Base-by-base conservation (phyloP, 1,140 invertebrate genomes). In the Atta cephalotes region DNA sequence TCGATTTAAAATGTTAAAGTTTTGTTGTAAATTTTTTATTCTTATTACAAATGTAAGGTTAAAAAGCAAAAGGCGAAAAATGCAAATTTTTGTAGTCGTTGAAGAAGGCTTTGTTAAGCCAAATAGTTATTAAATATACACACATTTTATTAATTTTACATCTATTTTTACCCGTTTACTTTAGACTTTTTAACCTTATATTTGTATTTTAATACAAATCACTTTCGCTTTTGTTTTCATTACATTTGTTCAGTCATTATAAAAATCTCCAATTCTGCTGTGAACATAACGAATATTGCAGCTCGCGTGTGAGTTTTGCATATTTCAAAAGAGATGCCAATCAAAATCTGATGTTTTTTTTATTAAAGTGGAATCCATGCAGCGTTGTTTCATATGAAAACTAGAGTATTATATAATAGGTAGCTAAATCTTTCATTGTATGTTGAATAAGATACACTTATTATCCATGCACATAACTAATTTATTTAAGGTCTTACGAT, bases 401-500 rank as follows among this genome's bases (percentile, higher is more conserved):
- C 58, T 0, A 39, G 18, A 51, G n/a, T 74, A 70, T 70, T 39
- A 60, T 74, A 45, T 45, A 45, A 45, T 45, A 82, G 6, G 1
- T 74, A 74, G 39, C 4, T 16, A 74, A 28, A 72, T 35, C 28
- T 35, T 28, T 86, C 53, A 60, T 58, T 56, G 74, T 66, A 85
- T 58, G 62, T 58, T 49, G 25, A 63, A 70, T 49, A 56, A 72
- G 28, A 31, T 58, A 62, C 82, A 79, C 82, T 90, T 90, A 82
- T 87, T 65, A 87, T 66, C n/a, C 72, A 79, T 60, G 89, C 89
- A 87, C 85, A n/a, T 87, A 66, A 79, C 6, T 10, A 71, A 88
- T 66, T 74, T 49, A 74, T 35, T 88, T 62, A 70, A 28, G n/a
- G 56, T 18, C 2, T 28, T 21, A 53, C 21, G 18, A 51, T 49